Evolutionary conservation across 2,797 vertebrate species (phyloP).

Genomic region (Oreonectes daqikongensis): DNA sequence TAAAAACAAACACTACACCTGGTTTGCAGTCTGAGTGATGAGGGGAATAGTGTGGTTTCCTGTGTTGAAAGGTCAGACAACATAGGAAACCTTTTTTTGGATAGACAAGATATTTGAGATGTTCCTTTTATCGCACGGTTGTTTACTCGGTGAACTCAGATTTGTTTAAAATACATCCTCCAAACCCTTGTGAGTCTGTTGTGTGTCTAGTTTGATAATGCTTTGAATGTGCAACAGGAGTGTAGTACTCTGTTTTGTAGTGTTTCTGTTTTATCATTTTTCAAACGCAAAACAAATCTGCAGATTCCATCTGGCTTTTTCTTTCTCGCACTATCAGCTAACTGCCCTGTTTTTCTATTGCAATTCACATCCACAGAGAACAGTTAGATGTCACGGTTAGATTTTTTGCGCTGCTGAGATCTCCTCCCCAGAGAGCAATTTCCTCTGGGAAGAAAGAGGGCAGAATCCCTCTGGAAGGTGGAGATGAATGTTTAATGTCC

Average conservation of each 20-base stretch:
- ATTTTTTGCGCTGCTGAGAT: constrained; percentile 14
- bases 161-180: too few species aligned
- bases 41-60: constrained; percentile 45
- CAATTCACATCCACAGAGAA: constrained; percentile 27
- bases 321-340: neutral
- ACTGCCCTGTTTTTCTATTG: neutral
- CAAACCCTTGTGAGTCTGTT: too few species aligned
- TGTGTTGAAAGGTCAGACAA: constrained; percentile 56
- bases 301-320: neutral
- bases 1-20: constrained; percentile 54
- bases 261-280: too few species aligned
- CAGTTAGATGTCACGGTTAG: constrained; percentile 11
- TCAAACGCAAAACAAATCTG: too few species aligned
- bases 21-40: constrained; percentile 57
- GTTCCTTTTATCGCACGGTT: neutral
- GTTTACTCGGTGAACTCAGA: neutral
- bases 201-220: neutral
- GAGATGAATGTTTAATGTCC: constrained; percentile 67
- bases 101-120: constrained; percentile 29
- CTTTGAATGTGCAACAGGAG: too few species aligned
- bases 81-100: constrained; percentile 44
- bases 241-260: too few species aligned
- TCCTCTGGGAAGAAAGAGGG: constrained; percentile 10
- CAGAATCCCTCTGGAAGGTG: constrained; percentile 54
- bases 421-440: constrained; percentile 43